Evolutionary conservation across 2,888 invertebrate genomes (phyloP).

Genomic region (Orthosia gothica): DNA sequence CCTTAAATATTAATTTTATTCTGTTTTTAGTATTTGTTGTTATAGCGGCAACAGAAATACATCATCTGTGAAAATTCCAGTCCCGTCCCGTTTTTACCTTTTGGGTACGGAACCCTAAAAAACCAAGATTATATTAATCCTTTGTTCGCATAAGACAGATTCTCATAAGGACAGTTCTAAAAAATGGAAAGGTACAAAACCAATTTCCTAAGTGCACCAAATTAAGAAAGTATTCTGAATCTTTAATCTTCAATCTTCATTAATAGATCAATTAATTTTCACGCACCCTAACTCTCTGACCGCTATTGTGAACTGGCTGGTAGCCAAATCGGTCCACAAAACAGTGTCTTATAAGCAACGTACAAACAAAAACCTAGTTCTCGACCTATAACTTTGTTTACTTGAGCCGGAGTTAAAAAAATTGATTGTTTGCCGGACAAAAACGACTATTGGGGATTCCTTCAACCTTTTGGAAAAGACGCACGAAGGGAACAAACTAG

Average conservation of each 20-base stretch:
- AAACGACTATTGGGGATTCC: conserved; percentile 2
- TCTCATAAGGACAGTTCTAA: too few relatives aligned
- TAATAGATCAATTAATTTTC: conserved; percentile 26
- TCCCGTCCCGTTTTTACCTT: too few relatives aligned
- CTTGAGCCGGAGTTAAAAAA: conserved; percentile 25
- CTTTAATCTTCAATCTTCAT: conserved; percentile 20
- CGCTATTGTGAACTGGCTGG: conserved; percentile 55
- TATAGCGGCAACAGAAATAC: too few relatives aligned
- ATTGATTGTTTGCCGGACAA: conserved; percentile 30
- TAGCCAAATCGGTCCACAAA: conserved; percentile 65
- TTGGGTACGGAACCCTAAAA: too few relatives aligned
- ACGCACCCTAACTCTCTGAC: conserved; percentile 12
- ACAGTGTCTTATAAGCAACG: conserved; percentile 57
- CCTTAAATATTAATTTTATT: too few relatives aligned
- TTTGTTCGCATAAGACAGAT: too few relatives aligned
- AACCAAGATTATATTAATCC: too few relatives aligned
- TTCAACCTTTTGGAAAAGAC: background rate
- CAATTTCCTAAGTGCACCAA: conserved; percentile 14
- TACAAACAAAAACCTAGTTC: conserved; percentile 57
- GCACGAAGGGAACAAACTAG: conserved; percentile 9
- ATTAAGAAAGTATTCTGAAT: background rate
- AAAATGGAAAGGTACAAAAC: background rate
- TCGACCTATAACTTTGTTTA: conserved; percentile 29
- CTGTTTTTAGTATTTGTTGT: too few relatives aligned
- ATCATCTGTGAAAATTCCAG: too few relatives aligned